These are phyloP conservation scores for Cataglyphis hispanica DNA, from an alignment of 1,140 invertebrate genomes.

Conservation along the genomic window DNA sequence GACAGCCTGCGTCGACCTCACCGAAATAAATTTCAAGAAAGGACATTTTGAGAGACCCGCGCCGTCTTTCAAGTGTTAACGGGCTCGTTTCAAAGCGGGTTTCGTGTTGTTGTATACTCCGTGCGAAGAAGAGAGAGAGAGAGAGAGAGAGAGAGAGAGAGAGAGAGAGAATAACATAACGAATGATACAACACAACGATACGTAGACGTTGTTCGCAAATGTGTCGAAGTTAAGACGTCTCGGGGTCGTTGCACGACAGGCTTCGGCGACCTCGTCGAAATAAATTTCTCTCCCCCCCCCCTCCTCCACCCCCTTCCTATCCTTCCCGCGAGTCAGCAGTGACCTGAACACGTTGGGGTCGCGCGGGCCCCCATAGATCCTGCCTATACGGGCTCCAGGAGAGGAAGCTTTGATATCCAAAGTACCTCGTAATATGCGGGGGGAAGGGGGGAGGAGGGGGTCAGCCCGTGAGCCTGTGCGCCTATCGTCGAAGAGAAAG, in stretches of 20 bases:
- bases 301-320: too few relatives aligned
- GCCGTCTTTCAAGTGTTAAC: slow-evolving; percentile 54
- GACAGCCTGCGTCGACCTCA: slow-evolving; percentile 24
- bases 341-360: slow-evolving; percentile 58
- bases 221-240: slow-evolving; percentile 78
- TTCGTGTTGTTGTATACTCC: neutral
- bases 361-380: slow-evolving; percentile 63
- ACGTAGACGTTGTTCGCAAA: slow-evolving; percentile 52
- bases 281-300: slow-evolving; percentile 72
- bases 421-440: slow-evolving; percentile 70
- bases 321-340: neutral
- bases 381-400: neutral
- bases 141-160: slow-evolving; percentile 33
- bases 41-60: slow-evolving; percentile 17
- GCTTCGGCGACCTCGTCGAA: slow-evolving; percentile 71
- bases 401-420: slow-evolving; percentile 39
- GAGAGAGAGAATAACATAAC: slow-evolving; percentile 16
- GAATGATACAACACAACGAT: slow-evolving; percentile 37
- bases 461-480: slow-evolving; percentile 35
- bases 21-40: slow-evolving; percentile 40
- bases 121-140: neutral
- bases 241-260: slow-evolving; percentile 65
- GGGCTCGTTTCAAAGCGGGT: slow-evolving; percentile 43
- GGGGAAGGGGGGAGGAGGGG: slow-evolving; percentile 48
- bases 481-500: slow-evolving; percentile 69